Percentiles rank a stretch among this genome's conserved stretches.
Conservation (phyloP, 2,888 invertebrate species). For the Cheilosia urbana region DNA sequence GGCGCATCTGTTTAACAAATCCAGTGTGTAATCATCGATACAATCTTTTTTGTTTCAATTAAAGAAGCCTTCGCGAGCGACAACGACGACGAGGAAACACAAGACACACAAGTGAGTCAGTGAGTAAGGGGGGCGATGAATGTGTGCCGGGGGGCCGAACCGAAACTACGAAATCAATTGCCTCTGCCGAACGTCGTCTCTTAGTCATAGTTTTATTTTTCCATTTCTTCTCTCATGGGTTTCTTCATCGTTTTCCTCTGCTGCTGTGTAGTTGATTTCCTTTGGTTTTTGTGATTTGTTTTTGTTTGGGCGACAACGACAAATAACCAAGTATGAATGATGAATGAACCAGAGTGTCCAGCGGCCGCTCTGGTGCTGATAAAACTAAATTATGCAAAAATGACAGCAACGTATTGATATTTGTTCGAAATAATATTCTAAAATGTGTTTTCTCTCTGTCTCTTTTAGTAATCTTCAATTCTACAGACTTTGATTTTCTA, state of each 20-base stretch:
- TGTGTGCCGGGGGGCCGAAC: slow-evolving; percentile 22
- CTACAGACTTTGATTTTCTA: slow-evolving; percentile 83
- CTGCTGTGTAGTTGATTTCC: slow-evolving; percentile 15
- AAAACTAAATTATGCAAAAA: slow-evolving; percentile 48
- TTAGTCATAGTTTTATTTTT: slow-evolving; percentile 72
- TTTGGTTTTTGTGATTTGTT: slow-evolving; percentile 55
- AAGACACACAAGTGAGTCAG: slow-evolving; percentile 66
- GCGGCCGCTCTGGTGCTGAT: slow-evolving; percentile 13
- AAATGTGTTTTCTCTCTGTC: slow-evolving; percentile 10
- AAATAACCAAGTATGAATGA: slow-evolving; percentile 46
- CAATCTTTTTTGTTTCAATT: slow-evolving; percentile 60
- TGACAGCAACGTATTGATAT: slow-evolving; percentile 24
- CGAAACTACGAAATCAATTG: slow-evolving; percentile 71
- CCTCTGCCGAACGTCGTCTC: slow-evolving; percentile 61
- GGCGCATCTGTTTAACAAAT: slow-evolving; percentile 58
- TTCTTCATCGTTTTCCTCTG: slow-evolving; percentile 36
- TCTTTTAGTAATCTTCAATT: slow-evolving; percentile 82
- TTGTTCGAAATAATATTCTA: slow-evolving; percentile 6
- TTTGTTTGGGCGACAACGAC: slow-evolving; percentile 59
- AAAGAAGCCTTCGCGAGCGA: slow-evolving; percentile 60
- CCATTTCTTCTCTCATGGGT: slow-evolving; percentile 55
- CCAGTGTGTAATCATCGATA: slow-evolving; percentile 57
- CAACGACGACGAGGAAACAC: slow-evolving; percentile 36
- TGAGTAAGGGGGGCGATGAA: slow-evolving; percentile 34
- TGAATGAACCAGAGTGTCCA: slow-evolving; percentile 14